A percentile compares a stretch with the other conserved stretches of the same genome.
Conservation (phyloP, 2,113 vertebrate genomes). For the Promerops cafer region DNA sequence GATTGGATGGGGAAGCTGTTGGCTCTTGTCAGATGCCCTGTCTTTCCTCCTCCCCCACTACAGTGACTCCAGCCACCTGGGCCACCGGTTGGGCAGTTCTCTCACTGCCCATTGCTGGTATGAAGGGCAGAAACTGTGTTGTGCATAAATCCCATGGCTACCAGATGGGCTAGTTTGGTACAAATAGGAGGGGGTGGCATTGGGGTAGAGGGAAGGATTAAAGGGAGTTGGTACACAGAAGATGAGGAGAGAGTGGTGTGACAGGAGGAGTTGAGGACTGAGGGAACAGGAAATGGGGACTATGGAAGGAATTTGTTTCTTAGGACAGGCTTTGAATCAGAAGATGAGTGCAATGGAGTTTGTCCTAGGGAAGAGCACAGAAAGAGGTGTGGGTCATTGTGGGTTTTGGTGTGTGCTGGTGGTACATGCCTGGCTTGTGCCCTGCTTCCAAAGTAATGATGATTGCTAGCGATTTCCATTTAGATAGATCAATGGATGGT, state of each 20-base stretch:
- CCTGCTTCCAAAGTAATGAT: neutral
- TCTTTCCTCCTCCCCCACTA: neutral
- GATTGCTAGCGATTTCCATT: neutral
- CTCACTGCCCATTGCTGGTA: neutral
- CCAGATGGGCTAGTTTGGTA: neutral
- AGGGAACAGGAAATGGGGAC: neutral
- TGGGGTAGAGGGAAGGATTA: fast-evolving
- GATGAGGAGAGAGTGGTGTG: neutral
- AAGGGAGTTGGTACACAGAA: neutral
- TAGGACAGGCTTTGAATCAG: neutral
- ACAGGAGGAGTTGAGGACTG: neutral
- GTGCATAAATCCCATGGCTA: neutral
- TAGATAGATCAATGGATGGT: neutral
- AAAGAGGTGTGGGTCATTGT: neutral
- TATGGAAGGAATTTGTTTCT: neutral
- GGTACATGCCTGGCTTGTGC: neutral
- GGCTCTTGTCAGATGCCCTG: neutral
- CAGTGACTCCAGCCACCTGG: neutral
- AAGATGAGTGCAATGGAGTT: neutral
- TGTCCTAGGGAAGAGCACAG: neutral
- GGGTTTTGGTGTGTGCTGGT: neutral
- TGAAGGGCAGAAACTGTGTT: neutral
- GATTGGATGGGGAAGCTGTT: neutral
- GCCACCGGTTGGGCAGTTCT: neutral
- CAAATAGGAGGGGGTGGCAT: neutral